Evolutionary conservation across 92 coral and sea anemone genomes (phyloP), one percentile per base, ranked within the genome.

Genomic region (Plumapathes pennacea): DNA sequence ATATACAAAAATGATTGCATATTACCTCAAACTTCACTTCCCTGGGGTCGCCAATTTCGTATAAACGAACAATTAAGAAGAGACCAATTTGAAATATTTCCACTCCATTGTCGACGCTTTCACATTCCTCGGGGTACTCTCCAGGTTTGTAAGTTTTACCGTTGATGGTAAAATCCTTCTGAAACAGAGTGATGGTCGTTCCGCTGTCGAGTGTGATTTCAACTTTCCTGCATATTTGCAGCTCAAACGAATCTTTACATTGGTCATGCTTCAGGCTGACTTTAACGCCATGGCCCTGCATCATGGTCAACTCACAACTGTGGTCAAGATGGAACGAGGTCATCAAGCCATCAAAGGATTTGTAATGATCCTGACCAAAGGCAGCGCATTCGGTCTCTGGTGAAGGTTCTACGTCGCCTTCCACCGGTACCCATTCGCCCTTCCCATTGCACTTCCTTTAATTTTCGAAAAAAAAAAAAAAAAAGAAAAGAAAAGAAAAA

Each of bases 311-410:
- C 39, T 73, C 60, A 32, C 85, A 78, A 23, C 54, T 61, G 22
- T 60, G 42, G 9, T 66, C 79, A 20, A 60, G 79, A 41, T 66
- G 73, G 15, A 66, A 66, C 37, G 38, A 51, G 13, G 54, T 27
- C 62, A 61, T 56, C 48, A 62, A 58, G 3, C 96, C 96, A 47
- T 94, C 99, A 57, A 94, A 94, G 3, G 96, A 67, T 33, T 78
- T 83, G 68, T 89, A 76, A 45, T 94, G 99, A 42, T 92, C 97
- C 54, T 89, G 92, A 31, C 99, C 99, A 36, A 71, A 89, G 3
- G 99, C 82, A 0, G 97, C 71, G 28, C 99, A 94, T 53, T 94
- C 99, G 52, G 84, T 88, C 21, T 89, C 88, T 0, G 99, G 95
- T 15, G 86, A 64, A 0, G 86, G 66, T 8, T 59, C 74, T 2